Evolutionary conservation across 1,140 invertebrate genomes (phyloP), one percentile per base, ranked within the genome.

Genomic region (Maniola jurtina): DNA sequence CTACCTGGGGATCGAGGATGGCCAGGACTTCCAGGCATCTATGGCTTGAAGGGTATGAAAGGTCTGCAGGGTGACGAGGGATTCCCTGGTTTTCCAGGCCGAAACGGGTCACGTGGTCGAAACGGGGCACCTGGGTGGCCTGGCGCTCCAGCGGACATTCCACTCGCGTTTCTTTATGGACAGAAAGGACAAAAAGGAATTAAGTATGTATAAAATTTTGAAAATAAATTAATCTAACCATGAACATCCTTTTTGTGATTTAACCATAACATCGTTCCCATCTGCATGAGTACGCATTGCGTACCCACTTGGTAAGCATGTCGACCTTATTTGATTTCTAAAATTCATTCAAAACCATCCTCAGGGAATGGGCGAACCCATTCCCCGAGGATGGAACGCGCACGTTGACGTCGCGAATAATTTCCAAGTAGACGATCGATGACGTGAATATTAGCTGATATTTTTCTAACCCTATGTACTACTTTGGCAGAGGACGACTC

Each of bases 1-100:
- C 86, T 92, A 64, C 67, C 70, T 4, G 96, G 96, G 64, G 95
- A 96, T 77, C 70, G 86, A 14, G 95, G 95, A 34, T 91, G 92
- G 73, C 76, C 83, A 50, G 96, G 95, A 38, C 75, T 81, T 2
- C 75, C 86, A 14, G 94, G 94, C 16, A 71, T 73, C 40, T 71
- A 81, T 14, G 94, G 94, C 16, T 66, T 66, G 34, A 80, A 72
- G 42, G 93, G 93, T 14, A 54, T 93, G 5, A 95, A 94, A 88
- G 95, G 95, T 70, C 92, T 94, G 78, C 87, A 86, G 63, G 95
- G 95, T 73, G 89, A 93, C 50, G 93, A 94, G 66, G 95, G 94
- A 87, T 66, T 75, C 11, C 79, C 92, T 10, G 95, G 94, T 25
- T 70, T 76, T 33, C 90, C 91, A 9, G 94, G 94, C 34, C 78